Conservation (phyloP, 2,888 invertebrate genomes). For the Tetranychus piercei region DNA sequence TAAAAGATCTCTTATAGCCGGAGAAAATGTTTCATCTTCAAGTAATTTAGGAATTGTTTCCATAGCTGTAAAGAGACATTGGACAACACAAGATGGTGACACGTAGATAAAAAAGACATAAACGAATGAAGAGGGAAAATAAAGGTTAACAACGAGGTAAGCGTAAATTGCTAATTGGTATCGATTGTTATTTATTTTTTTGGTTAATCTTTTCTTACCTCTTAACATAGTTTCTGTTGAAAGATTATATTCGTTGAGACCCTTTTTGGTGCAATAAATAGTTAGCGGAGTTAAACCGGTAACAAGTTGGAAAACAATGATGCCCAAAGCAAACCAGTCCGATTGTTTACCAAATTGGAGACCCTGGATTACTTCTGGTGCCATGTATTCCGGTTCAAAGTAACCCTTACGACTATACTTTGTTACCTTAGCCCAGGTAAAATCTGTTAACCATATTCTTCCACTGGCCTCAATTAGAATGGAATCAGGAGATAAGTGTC, state of each 20-base stretch:
- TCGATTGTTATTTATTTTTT: no score
- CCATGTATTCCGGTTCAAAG: slow-evolving; percentile 10
- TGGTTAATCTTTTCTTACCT: neutral
- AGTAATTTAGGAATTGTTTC: no score
- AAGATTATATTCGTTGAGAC: neutral
- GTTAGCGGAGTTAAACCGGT: slow-evolving; percentile 10
- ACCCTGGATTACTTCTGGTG: slow-evolving; percentile 15
- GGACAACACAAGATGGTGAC: no score
- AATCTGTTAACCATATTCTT: slow-evolving; percentile 11
- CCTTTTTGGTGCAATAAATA: slow-evolving; percentile 14
- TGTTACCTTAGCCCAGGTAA: slow-evolving; percentile 7
- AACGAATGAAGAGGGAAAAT: no score
- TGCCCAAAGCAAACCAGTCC: slow-evolving; percentile 15
- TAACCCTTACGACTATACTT: neutral
- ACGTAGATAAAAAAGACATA: no score
- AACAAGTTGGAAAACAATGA: slow-evolving; percentile 14
- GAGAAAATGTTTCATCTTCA: no score
- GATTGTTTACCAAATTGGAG: slow-evolving; percentile 15
- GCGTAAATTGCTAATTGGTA: no score
- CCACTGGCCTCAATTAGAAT: slow-evolving; percentile 15
- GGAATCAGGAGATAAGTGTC: slow-evolving; percentile 12
- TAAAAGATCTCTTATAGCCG: no score
- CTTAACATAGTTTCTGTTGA: neutral
- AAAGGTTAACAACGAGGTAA: no score
- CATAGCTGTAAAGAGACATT: no score